Conservation (phyloP, 2,113 vertebrate genomes). For the Halichoeres trimaculatus region DNA sequence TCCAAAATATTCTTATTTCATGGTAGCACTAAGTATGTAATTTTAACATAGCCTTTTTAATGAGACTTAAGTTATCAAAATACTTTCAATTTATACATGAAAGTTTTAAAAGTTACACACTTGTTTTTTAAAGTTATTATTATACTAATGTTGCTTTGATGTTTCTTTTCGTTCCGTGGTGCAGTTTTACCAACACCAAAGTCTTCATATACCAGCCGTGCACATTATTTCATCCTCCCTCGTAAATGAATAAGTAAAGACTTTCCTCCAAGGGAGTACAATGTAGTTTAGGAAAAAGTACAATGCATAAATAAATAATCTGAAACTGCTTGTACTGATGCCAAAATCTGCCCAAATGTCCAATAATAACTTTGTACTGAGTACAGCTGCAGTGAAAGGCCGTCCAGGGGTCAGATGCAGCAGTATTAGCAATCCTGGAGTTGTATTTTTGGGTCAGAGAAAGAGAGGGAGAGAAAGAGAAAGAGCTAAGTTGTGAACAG, state of each 20-base stretch:
- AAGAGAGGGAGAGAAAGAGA: too few relatives aligned
- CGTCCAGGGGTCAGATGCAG: neutral
- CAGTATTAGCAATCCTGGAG: neutral
- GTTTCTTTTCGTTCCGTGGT: neutral
- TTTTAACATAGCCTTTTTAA: neutral
- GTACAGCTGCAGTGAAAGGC: constrained; percentile 1
- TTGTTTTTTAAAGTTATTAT: neutral
- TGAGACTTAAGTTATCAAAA: neutral
- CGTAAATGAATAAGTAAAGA: constrained; percentile 35
- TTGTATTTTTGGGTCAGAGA: neutral
- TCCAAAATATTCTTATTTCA: too few relatives aligned
- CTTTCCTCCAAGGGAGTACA: constrained; percentile 12
- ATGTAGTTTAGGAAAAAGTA: constrained; percentile 13
- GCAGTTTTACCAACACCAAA: neutral
- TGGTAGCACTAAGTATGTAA: neutral
- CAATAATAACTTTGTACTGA: constrained; percentile 13
- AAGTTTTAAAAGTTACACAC: neutral
- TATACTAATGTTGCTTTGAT: neutral
- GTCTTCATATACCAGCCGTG: constrained; percentile 5
- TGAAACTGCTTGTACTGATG: neutral
- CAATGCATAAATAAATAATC: constrained; percentile 34
- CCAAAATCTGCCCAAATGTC: constrained; percentile 6
- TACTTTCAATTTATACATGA: neutral
- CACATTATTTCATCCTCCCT: neutral
- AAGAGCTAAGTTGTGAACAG: too few relatives aligned